Evolutionary conservation across 2,797 vertebrate species (phyloP), one percentile per base, ranked within the genome.

Genomic region (Alauda arvensis): DNA sequence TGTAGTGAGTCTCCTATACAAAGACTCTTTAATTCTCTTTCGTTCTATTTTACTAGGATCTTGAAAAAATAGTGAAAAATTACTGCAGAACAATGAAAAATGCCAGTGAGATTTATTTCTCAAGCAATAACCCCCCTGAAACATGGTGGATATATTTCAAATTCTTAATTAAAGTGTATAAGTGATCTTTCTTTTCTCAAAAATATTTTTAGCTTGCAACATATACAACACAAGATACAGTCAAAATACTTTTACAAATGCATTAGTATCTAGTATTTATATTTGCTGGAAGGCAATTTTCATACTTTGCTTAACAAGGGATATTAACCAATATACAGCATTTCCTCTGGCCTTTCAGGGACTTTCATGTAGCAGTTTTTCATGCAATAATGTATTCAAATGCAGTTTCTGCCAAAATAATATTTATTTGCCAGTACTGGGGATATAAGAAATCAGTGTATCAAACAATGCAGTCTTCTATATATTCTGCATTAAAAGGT

Each of bases 261-360:
- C 18, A 39, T 89, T 91, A 60, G 49, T 69, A 62, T 46, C 34
- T 92, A 89, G 90, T 79, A 95, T 88, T 79, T 77, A 87, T 81
- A 90, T 92, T 92, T 87, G 89, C 74, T 94, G 71, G 43, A 89
- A 92, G 59, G 86, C 56, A 91, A 88, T 93, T 95, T 95, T 92
- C 48, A 68, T 91, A 92, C 89, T 62, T 90, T 31, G 34, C 14
- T 87, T 84, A 85, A 89, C 12, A 86, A 45, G 55, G 55, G 63
- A 59, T 74, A 90, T 89, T 93, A 72, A 89, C 79, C 76, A 87
- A 90, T 70, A 60, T 46, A 70, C 55, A 77, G 75, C 10, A 88
- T 88, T 78, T 95, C 90, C 62, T 91, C 53, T 69, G 68, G 60
- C 48, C 61, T 68, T 81, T 52, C 75, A 82, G 12, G 89, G 39